Conservation (phyloP, 2,888 invertebrate genomes). For the Ochropacha duplaris region DNA sequence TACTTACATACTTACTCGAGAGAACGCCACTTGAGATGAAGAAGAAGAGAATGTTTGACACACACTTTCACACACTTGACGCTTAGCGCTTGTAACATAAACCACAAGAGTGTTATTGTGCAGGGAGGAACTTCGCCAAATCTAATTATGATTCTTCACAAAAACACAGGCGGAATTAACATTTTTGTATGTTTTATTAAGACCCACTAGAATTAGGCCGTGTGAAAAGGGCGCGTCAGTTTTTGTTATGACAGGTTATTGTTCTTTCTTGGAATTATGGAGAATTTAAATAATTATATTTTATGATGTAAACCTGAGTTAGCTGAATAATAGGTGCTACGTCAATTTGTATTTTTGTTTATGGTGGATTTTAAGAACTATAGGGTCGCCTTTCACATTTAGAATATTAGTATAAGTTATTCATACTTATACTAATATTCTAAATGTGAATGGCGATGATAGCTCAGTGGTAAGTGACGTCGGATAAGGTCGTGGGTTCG, state of each 20-base stretch:
- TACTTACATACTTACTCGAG: too few relatives aligned
- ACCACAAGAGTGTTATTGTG: constrained; percentile 41
- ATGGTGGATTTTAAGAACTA: neutral
- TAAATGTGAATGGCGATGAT: too few relatives aligned
- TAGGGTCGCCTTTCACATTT: too few relatives aligned
- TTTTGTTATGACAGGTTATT: constrained; percentile 35
- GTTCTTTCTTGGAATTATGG: constrained; percentile 17
- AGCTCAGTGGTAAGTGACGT: too few relatives aligned
- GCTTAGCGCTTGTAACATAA: constrained; percentile 30
- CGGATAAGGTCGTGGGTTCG: too few relatives aligned
- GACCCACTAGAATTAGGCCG: constrained; percentile 16
- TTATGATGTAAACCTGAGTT: neutral
- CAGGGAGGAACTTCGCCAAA: constrained; percentile 75
- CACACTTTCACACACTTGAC: too few relatives aligned
- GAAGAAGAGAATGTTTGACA: too few relatives aligned
- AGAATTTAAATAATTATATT: constrained; percentile 1
- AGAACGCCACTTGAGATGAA: too few relatives aligned
- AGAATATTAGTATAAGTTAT: too few relatives aligned
- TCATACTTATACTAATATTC: too few relatives aligned
- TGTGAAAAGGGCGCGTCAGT: constrained; percentile 17
- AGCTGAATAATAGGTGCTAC: neutral
- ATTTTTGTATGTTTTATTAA: constrained; percentile 66
- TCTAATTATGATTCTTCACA: constrained; percentile 75
- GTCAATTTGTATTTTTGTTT: neutral
- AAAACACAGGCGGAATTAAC: constrained; percentile 55